Evolutionary conservation across 1,140 invertebrate species (phyloP), one percentile per base, ranked within the genome.

Genomic region (Apis florea): DNA sequence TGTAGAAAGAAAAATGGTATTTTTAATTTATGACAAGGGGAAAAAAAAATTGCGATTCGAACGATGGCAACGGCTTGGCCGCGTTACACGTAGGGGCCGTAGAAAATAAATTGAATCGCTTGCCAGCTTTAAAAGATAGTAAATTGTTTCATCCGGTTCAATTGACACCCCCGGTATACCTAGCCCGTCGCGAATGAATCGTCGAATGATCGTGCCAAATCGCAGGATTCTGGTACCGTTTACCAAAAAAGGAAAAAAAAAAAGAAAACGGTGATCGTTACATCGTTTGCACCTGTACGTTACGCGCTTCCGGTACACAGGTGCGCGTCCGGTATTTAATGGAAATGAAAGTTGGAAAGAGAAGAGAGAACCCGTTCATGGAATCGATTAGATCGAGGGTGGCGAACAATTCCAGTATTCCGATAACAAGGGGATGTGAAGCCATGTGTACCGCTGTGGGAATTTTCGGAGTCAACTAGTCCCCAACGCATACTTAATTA

Each of bases 91-190:
- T 56, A 87, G 89, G 88, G 86, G 82, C 85, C 69, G 89, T 73
- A 88, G 84, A 91, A 88, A 88, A 85, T 90, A 91, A 92, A 92
- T 93, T 92, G 88, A 92, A 92, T 91, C 89, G 92, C 91, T 90
- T 92, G 89, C 86, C 88, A 86, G 89, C 88, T 89, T 92, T 90
- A 90, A 90, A 92, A 90, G 84, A 87, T 72, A 81, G 81, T 92
- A 90, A 93, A 92, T 90, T 92, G 91, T 92, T 91, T 88, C 91
- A 89, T 93, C 91, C 91, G 92, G 91, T 91, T 92, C 88, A 92
- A 93, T 92, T 92, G 88, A 84, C 83, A 92, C 87, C 91, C 90
- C 87, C 79, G 77, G 63, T 72, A 58, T 61, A 80, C 78, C 82
- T 86, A 85, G 75, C 40, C 73, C 54, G 79, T 82, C 88, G 85